These are phyloP conservation scores for Lymantria monacha DNA, from an alignment of 2,888 invertebrate genomes.

Conservation along the genomic window DNA sequence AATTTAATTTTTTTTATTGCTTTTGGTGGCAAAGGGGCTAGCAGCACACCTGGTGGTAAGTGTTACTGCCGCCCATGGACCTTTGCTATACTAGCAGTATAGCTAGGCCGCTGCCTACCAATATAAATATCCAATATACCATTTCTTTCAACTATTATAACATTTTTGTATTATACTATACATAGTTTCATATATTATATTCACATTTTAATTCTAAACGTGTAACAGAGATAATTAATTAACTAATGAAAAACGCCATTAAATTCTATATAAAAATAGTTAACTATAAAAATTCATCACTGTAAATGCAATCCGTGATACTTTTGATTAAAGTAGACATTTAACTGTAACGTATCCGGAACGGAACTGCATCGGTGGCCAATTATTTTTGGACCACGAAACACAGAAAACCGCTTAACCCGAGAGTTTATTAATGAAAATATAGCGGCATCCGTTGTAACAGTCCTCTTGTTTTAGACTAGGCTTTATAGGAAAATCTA, in stretches of 20 bases:
- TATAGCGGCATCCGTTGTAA: slow-evolving; percentile 75
- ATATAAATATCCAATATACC: too few species aligned
- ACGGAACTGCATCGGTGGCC: slow-evolving; percentile 37
- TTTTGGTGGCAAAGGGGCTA: too few species aligned
- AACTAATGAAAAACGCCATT: not conserved
- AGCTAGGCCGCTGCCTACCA: too few species aligned
- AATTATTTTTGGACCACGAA: slow-evolving; percentile 59
- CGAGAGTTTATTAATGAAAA: slow-evolving; percentile 77
- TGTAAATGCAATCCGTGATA: not conserved
- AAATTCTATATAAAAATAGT: not conserved
- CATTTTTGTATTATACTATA: too few species aligned
- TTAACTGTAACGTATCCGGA: slow-evolving; percentile 33
- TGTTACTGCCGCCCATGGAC: too few species aligned
- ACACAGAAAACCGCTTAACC: slow-evolving; percentile 80
- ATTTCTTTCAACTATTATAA: too few species aligned
- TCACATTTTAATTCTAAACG: too few species aligned
- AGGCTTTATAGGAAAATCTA: slow-evolving; percentile 61
- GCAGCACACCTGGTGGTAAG: too few species aligned
- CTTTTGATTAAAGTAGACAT: slow-evolving; percentile 10
- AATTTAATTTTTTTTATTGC: too few species aligned
- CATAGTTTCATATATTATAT: too few species aligned
- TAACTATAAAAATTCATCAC: not conserved
- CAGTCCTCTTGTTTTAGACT: slow-evolving; percentile 61
- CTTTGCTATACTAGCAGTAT: too few species aligned
- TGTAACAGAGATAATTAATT: too few species aligned